Conservation (phyloP, 2,113 vertebrate species). For the Symphodus melops region DNA sequence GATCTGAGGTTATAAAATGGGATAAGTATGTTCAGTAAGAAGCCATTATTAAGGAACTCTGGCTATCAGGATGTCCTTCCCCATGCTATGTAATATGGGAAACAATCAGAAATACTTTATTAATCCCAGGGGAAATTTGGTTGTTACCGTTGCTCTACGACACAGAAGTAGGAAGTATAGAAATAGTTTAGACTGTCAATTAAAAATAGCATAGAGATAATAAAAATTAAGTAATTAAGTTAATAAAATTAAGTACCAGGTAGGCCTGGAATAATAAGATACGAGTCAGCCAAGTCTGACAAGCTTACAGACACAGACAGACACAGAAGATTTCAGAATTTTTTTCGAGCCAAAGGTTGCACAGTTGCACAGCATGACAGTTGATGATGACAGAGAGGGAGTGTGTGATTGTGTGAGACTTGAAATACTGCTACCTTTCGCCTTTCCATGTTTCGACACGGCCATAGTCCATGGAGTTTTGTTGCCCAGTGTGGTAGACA, state of each 20-base stretch:
- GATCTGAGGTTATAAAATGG: neutral
- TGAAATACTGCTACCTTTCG: constrained; percentile 83
- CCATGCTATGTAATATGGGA: neutral
- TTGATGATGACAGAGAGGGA: constrained; percentile 4
- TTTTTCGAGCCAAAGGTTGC: constrained; percentile 22
- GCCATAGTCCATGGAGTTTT: constrained; percentile 90
- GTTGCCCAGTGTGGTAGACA: constrained; percentile 89
- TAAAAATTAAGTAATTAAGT: no score
- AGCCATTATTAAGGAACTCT: neutral
- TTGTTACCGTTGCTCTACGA: no score
- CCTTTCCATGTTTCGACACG: constrained; percentile 92
- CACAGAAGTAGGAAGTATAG: no score
- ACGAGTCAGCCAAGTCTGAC: neutral
- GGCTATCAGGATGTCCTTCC: constrained; percentile 27
- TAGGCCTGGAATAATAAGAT: no score
- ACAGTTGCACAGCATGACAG: constrained; percentile 8
- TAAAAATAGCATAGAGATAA: no score
- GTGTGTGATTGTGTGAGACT: constrained; percentile 14
- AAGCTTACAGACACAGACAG: neutral
- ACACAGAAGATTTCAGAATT: constrained; percentile 18
- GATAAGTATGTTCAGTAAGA: constrained; percentile 25
- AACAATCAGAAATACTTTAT: no score
- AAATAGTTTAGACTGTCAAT: no score
- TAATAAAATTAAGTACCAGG: no score
- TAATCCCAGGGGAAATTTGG: no score